Conservation (phyloP, 2,797 vertebrate genomes). For the Gymnocypris eckloni region DNA sequence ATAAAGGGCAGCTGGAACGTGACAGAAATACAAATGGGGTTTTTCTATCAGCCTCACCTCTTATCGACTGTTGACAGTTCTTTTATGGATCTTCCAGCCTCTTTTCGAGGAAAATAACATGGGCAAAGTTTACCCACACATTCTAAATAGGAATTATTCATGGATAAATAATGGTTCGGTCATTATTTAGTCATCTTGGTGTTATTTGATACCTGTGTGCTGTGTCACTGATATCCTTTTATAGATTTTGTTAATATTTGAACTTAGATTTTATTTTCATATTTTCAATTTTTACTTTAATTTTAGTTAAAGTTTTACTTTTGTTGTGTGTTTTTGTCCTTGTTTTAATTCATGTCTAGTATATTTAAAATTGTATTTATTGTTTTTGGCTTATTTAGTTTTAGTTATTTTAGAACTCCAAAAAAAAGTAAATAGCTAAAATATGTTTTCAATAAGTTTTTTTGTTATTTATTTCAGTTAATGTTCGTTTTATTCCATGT, state of each 20-base stretch:
- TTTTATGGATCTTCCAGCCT: conserved; percentile 1
- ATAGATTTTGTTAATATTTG: background rate
- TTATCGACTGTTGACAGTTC: background rate
- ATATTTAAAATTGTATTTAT: background rate
- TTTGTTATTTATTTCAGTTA: background rate
- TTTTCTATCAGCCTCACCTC: conserved; percentile 19
- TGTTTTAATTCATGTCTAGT: background rate
- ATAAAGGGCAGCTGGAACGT: conserved; percentile 9
- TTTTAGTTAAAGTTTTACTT: background rate
- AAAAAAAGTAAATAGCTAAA: background rate
- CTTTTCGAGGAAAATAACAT: background rate
- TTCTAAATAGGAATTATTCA: background rate
- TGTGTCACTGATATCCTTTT: background rate
- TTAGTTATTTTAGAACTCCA: background rate
- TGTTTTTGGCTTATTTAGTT: background rate
- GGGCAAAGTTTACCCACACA: background rate
- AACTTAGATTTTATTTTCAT: background rate
- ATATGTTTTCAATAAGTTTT: background rate
- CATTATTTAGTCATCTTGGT: background rate
- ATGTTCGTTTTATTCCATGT: background rate
- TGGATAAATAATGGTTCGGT: background rate
- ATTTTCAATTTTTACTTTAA: too few species aligned
- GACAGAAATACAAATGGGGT: conserved; percentile 20
- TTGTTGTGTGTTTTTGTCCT: background rate
- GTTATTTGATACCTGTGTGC: background rate